Evolutionary conservation across 2,888 invertebrate genomes (phyloP).

Genomic region (Caenorhabditis plicata): DNA sequence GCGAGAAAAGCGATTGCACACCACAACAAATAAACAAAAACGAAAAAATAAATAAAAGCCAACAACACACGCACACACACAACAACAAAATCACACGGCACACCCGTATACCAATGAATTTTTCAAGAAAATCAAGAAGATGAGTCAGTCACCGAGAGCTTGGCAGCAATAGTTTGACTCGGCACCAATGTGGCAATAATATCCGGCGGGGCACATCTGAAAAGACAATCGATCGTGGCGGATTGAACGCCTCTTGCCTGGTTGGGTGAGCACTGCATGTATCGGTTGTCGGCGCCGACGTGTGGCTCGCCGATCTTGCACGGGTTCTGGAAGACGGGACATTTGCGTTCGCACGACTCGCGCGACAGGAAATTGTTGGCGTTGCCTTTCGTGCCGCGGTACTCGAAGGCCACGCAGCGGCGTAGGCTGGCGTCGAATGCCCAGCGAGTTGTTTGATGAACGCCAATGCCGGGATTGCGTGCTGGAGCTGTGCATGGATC

Average conservation of each 20-base stretch:
- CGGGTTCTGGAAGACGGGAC: slow-evolving; percentile 58
- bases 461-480: slow-evolving; percentile 49
- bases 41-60: too few relatives aligned
- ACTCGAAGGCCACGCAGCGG: slow-evolving; percentile 51
- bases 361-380: slow-evolving; percentile 55
- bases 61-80: too few relatives aligned
- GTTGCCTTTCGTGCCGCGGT: slow-evolving; percentile 52
- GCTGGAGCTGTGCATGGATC: slow-evolving; percentile 57
- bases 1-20: too few relatives aligned
- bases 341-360: slow-evolving; percentile 48
- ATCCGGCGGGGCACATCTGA: slow-evolving; percentile 44
- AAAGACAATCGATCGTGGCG: slow-evolving; percentile 5
- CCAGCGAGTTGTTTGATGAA: slow-evolving; percentile 52
- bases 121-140: background rate
- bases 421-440: slow-evolving; percentile 46
- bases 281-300: slow-evolving; percentile 28
- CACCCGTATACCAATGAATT: too few relatives aligned
- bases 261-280: slow-evolving; percentile 40
- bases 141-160: slow-evolving; percentile 36
- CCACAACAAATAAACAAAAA: too few relatives aligned
- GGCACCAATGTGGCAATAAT: slow-evolving; percentile 61
- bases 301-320: slow-evolving; percentile 55
- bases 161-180: slow-evolving; percentile 56
- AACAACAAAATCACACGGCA: too few relatives aligned
- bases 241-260: too few relatives aligned